Conservation (phyloP, 1,140 invertebrate genomes). For the Eubasilissa regina region DNA sequence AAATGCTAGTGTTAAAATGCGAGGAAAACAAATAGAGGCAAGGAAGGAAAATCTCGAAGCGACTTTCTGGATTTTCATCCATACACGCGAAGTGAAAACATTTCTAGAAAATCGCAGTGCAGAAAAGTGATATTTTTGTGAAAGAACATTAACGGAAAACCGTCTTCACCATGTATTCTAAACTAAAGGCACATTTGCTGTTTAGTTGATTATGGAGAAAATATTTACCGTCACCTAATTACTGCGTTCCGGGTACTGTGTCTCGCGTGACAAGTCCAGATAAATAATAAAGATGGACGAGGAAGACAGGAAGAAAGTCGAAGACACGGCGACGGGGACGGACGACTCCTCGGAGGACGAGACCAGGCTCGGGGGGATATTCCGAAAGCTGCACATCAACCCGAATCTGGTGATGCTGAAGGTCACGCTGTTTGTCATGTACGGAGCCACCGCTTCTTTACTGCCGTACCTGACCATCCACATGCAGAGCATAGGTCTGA, state of each 20-base stretch:
- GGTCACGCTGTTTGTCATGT: constrained; percentile 85
- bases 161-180: constrained; percentile 13
- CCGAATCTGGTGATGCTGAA: constrained; percentile 84
- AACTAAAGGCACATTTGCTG: neutral
- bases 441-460: constrained; percentile 85
- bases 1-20: constrained; percentile 43
- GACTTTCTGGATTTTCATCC: neutral
- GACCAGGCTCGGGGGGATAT: constrained; percentile 62
- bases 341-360: constrained; percentile 65
- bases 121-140: constrained; percentile 31
- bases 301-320: constrained; percentile 67
- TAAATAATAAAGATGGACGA: constrained; percentile 54
- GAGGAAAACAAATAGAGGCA: constrained; percentile 12
- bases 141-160: neutral
- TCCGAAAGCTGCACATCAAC: constrained; percentile 74
- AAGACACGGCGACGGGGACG: constrained; percentile 48
- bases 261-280: constrained; percentile 28
- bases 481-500: constrained; percentile 89
- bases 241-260: constrained; percentile 22
- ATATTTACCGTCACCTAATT: neutral
- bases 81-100: constrained; percentile 15
- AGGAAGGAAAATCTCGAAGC: neutral
- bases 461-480: constrained; percentile 89
- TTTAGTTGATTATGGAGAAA: constrained; percentile 34
- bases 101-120: constrained; percentile 4